Base-by-base conservation (phyloP, 2,113 vertebrate species). In the Eidolon helvum region DNA sequence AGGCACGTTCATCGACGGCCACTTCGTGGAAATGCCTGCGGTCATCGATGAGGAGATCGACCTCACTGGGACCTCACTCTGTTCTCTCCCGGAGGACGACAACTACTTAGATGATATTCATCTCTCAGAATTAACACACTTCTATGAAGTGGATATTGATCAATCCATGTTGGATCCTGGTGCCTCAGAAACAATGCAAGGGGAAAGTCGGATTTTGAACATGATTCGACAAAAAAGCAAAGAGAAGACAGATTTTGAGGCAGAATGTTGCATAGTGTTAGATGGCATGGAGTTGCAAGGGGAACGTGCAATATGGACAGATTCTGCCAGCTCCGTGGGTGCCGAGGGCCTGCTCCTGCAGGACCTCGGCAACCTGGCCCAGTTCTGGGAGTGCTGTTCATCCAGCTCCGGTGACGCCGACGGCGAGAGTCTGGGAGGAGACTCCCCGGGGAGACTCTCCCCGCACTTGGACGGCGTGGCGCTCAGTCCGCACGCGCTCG, bases 91-190 rank as follows among this genome's bases (percentile, higher is more conserved):
- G 72, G 99, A 99, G 99, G 99, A 99, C 98, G 98, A 98, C 98
- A 98, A 98, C 96, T 99, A 99, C 98, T 99, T 99, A 99, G 99
- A 99, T 99, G 99, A 99, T 98, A 99, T 99, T 99, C 99, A 99
- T 99, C 99, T 99, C 21, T 99, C 99, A 97, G 99, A 99, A 99
- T 99, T 99, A 98, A 99, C 99, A 57, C 99, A 99, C 99, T 99
- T 99, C 99, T 99, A 99, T 99, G 99, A 99, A 99, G 99, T 99
- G 90, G 99, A 99, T 97, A 99, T 99, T 99, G 99, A 99, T 98
- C 99, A 99, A 99, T 99, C 99, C 99, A 99, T 99, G 99, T 99
- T 99, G 99, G 99, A 99, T 99, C 99, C 99, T 98, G 99, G 99
- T 99, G 99, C 99, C 99, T 99, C 99, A 99, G 99, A 99, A 98